phyloP scores from a whole-genome alignment of 53 echinoderm and acorn worm species.

The Luidia sarsii region DNA sequence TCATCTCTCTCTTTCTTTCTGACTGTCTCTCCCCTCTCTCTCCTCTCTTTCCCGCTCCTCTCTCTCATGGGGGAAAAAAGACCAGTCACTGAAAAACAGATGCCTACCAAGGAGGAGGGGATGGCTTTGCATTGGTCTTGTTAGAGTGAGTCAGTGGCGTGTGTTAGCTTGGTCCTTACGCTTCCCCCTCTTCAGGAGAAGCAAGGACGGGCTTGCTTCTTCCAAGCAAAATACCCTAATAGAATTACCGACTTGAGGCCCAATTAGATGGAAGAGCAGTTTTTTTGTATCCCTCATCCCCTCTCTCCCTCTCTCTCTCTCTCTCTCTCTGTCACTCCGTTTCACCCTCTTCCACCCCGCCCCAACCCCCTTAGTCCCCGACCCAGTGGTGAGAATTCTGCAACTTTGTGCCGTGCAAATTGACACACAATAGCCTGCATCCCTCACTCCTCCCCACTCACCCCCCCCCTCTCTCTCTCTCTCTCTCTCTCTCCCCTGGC shows the following conservation, averaged over 20 bases:
- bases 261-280: too few species aligned
- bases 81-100: constrained; percentile 9
- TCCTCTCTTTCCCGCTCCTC: too few species aligned
- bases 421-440: constrained; percentile 45
- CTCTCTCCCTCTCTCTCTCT: too few species aligned
- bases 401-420: constrained; percentile 26
- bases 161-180: neutral
- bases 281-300: too few species aligned
- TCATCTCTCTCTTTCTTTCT: too few species aligned
- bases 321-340: too few species aligned
- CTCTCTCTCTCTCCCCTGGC: too few species aligned
- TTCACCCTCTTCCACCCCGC: too few species aligned
- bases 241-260: constrained; percentile 36
- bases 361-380: too few species aligned
- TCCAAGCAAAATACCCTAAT: constrained; percentile 36
- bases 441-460: constrained; percentile 26
- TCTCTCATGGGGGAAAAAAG: constrained; percentile 8
- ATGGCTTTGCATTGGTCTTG: constrained; percentile 3
- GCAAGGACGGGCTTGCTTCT: constrained; percentile 15
- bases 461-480: too few species aligned
- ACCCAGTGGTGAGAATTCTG: constrained; percentile 1
- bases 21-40: too few species aligned
- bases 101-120: neutral
- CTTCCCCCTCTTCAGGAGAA: constrained; percentile 3
- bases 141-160: constrained; percentile 9